A percentile compares a stretch with the other conserved stretches of the same genome.
Evolutionary conservation across 2,888 invertebrate species (phyloP).

Genomic region (Eilema caniola): DNA sequence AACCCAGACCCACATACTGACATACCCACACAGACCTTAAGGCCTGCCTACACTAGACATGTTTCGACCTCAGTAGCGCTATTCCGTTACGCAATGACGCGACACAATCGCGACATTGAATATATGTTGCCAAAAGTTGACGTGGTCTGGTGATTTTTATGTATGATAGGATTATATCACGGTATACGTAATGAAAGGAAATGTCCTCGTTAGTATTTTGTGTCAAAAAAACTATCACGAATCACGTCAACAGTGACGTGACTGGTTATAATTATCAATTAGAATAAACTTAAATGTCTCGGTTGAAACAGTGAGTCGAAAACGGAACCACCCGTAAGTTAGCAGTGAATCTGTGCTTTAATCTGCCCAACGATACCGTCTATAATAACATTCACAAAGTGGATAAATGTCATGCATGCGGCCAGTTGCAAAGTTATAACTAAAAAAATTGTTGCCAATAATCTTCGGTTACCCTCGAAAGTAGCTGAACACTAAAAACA

Average conservation of each 20-base stretch:
- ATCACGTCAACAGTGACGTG: neutral
- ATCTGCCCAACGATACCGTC: no score
- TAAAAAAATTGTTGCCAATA: no score
- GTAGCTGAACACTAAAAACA: no score
- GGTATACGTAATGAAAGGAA: neutral
- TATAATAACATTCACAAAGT: no score
- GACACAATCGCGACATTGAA: constrained; percentile 57
- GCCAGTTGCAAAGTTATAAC: no score
- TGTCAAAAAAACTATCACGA: neutral
- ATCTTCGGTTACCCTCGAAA: no score
- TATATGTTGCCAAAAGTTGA: constrained; percentile 56
- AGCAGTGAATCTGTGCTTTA: no score
- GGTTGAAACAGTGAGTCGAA: no score
- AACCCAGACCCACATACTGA: constrained; percentile 20
- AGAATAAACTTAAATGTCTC: no score
- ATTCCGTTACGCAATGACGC: constrained; percentile 41
- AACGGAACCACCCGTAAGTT: no score
- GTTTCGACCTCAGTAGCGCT: constrained; percentile 15
- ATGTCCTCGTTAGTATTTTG: neutral
- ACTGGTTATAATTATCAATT: neutral
- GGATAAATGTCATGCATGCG: no score
- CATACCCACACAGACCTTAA: constrained; percentile 10
- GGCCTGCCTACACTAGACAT: constrained; percentile 15
- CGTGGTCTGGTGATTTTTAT: constrained; percentile 13
- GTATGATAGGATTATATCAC: neutral